Conservation (phyloP, 2,113 vertebrate genomes). For the Mystacornis crossleyi region DNA sequence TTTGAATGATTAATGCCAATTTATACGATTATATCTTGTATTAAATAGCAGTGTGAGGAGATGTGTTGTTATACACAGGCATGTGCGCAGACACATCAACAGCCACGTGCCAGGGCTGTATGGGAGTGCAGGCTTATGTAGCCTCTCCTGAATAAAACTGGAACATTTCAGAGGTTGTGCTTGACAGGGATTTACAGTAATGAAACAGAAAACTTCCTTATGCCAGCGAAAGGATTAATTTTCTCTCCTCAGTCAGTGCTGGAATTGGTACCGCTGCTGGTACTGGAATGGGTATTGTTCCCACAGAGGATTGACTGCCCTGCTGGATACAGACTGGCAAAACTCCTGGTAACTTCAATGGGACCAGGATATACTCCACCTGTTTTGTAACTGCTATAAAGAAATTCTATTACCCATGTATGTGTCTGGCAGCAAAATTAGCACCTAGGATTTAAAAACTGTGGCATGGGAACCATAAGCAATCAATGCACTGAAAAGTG, state of each 20-base stretch:
- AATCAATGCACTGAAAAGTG: constrained; percentile 9
- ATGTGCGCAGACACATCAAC: neutral
- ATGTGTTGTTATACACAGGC: neutral
- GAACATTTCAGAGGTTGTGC: neutral
- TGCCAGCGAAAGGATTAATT: neutral
- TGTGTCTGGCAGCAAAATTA: neutral
- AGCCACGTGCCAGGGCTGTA: neutral
- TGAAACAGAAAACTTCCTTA: neutral
- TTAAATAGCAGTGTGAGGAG: neutral
- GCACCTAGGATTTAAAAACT: neutral
- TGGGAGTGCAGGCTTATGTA: neutral
- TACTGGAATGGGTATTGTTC: neutral
- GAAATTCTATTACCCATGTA: neutral
- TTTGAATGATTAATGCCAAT: neutral
- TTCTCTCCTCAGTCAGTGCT: neutral
- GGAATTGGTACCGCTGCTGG: neutral
- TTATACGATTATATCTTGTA: neutral
- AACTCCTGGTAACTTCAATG: neutral
- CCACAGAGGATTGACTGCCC: neutral
- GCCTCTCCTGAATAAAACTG: neutral
- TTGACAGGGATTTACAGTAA: neutral
- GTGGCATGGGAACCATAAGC: neutral
- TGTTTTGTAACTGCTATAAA: neutral
- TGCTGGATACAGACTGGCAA: neutral
- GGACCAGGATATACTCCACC: neutral